Evolutionary conservation across 1,140 invertebrate species (phyloP), one percentile per base, ranked within the genome.

Genomic region (Episyrphus balteatus): DNA sequence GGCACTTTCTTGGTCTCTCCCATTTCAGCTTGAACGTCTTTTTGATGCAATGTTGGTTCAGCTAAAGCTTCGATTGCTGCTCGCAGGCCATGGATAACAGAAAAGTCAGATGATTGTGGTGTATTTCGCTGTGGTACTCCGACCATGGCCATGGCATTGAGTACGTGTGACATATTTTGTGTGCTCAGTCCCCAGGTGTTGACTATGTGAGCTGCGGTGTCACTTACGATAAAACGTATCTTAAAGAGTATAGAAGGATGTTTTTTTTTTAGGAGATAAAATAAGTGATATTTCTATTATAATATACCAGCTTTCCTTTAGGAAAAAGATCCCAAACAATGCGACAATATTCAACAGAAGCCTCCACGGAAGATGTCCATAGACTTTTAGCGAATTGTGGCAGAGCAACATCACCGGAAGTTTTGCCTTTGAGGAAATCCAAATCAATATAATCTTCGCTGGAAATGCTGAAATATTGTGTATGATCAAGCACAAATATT

Each of bases 291-390:
- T 36, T 36, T 36, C 10, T 46, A 44, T 54, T 56, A 64, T 76
- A 26, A 5, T 26, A 26, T 26, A 91, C 87, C 70, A 93, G 71
- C 79, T 92, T 91, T 49, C 83, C 83, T 34, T 77, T 73, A 1
- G 92, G 90, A 74, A 92, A 96, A 19, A 97, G 75, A 72, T 98
- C 94, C 88, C 91, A 97, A 8, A 95, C 89, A 54, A 97, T 92
- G 18, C 93, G 76, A 60, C 91, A 92, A 62, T 96, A 98, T 72
- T 98, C 94, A 42, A 95, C 78, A 3, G 91, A 83, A 5, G 89
- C 85, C 75, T 98, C 94, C 2, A 96, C 86, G 57, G 84, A 86
- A 58, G 86, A 93, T 1, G 92, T 97, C 93, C 93, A 98, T 40
- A 97, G 59, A 9, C 89, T 88, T 70, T 98, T 97, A 37, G 61